These are phyloP conservation scores for Mamestra brassicae DNA, from an alignment of 2,888 invertebrate genomes.

Conservation along the genomic window DNA sequence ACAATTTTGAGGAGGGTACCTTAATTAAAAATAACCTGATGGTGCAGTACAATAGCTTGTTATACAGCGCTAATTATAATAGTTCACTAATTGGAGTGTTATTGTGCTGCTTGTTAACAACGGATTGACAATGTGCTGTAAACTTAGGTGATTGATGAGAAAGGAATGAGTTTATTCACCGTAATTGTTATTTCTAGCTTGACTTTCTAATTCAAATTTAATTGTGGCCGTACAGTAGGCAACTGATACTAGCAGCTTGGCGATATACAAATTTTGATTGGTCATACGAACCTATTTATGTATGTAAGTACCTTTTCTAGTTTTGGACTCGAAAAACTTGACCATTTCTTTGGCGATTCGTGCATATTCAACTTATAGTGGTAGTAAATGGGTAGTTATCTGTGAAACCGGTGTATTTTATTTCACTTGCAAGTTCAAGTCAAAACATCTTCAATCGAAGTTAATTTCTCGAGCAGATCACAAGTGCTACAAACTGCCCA, in stretches of 20 bases:
- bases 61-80: constrained; percentile 23
- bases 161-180: not conserved
- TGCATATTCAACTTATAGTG: not conserved
- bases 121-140: constrained; percentile 14
- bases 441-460: not conserved
- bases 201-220: not conserved
- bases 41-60: constrained; percentile 31
- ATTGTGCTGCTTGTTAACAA: constrained; percentile 48
- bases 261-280: not conserved
- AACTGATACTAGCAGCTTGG: not conserved
- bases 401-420: too few relatives aligned
- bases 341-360: not conserved
- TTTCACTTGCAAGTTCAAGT: not conserved
- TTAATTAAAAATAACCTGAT: constrained; percentile 16
- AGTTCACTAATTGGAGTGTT: constrained; percentile 52
- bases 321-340: too few relatives aligned
- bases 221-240: not conserved
- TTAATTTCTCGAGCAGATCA: constrained; percentile 1
- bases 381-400: not conserved
- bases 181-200: not conserved
- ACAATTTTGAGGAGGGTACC: not conserved
- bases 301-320: too few relatives aligned
- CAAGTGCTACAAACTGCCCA: not conserved
- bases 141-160: constrained; percentile 13
- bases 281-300: too few relatives aligned